Percentiles rank a stretch among this genome's conserved stretches.
phyloP scores from a whole-genome alignment of 2,797 vertebrate species.

The Sparus aurata region DNA sequence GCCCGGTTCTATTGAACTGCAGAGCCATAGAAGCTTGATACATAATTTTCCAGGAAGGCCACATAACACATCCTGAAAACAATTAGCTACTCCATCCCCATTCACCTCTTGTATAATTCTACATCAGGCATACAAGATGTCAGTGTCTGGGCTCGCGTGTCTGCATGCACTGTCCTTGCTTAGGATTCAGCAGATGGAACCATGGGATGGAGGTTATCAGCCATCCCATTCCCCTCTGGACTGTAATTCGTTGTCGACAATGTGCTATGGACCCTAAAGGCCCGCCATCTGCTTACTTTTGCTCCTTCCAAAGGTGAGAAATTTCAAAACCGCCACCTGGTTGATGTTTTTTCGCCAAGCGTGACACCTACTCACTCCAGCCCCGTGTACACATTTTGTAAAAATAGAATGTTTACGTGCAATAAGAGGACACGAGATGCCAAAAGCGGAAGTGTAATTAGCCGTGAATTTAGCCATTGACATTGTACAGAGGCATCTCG shows the following conservation, averaged over 20 bases:
- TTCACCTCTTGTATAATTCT: conserved; percentile 57
- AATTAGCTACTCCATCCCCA: conserved; percentile 29
- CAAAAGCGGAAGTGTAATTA: not conserved
- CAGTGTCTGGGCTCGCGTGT: conserved; percentile 72
- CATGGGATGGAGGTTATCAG: conserved; percentile 87
- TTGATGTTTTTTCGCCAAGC: conserved; percentile 72
- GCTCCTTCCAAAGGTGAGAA: conserved; percentile 86
- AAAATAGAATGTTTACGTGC: conserved; percentile 6
- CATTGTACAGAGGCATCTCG: not conserved
- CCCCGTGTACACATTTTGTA: conserved; percentile 25
- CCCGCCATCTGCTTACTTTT: conserved; percentile 86
- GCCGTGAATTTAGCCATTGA: not conserved
- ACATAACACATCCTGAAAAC: conserved; percentile 9
- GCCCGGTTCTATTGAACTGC: not conserved
- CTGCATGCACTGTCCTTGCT: conserved; percentile 82
- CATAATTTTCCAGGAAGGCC: conserved; percentile 20
- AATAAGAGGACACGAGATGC: not conserved
- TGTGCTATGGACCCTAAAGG: conserved; percentile 88
- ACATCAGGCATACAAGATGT: conserved; percentile 69
- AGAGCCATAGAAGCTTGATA: not conserved
- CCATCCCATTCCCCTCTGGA: conserved; percentile 86
- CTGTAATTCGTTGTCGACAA: conserved; percentile 86
- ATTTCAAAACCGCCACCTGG: conserved; percentile 83
- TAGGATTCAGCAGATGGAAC: conserved; percentile 89
- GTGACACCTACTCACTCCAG: conserved; percentile 39